Conservation (phyloP, 2,797 vertebrate species). For the Hydrocynus forskahlii region DNA sequence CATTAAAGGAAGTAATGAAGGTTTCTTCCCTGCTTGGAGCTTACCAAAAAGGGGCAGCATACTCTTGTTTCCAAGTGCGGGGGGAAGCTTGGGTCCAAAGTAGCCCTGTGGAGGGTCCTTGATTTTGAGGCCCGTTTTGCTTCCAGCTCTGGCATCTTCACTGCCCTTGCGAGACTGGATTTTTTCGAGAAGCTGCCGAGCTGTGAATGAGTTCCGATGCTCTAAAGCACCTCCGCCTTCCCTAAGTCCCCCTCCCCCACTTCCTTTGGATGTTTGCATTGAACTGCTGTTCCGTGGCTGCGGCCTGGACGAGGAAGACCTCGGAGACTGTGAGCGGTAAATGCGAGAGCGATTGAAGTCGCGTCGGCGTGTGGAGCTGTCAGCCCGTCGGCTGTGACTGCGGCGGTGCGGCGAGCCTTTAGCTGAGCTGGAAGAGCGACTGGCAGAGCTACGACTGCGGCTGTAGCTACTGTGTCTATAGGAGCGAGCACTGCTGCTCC, state of each 20-base stretch:
- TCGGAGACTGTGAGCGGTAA: slow-evolving; percentile 94
- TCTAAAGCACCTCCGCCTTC: slow-evolving; percentile 77
- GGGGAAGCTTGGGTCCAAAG: slow-evolving; percentile 96
- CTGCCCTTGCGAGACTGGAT: slow-evolving; percentile 88
- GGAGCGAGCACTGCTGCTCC: slow-evolving; percentile 90
- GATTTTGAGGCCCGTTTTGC: slow-evolving; percentile 89
- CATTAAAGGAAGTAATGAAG: slow-evolving; percentile 72
- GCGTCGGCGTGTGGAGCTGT: slow-evolving; percentile 82
- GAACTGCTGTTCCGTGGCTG: slow-evolving; percentile 73
- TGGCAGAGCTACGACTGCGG: slow-evolving; percentile 89
- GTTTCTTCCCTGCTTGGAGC: slow-evolving; percentile 87
- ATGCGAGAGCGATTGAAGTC: slow-evolving; percentile 94
- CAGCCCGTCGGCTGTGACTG: slow-evolving; percentile 78
- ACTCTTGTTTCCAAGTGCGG: slow-evolving; percentile 88
- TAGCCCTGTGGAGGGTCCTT: slow-evolving; percentile 98
- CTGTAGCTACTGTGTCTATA: slow-evolving; percentile 93
- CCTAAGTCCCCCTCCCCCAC: slow-evolving; percentile 63
- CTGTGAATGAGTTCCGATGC: slow-evolving; percentile 89
- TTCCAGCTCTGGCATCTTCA: slow-evolving; percentile 72
- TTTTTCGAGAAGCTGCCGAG: slow-evolving; percentile 91
- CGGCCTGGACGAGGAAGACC: slow-evolving; percentile 79
- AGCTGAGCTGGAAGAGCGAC: slow-evolving; percentile 84
- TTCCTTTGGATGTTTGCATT: slow-evolving; percentile 66
- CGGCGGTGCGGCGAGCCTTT: slow-evolving; percentile 78
- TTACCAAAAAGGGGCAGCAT: slow-evolving; percentile 95